Evolutionary conservation across 2,888 invertebrate genomes (phyloP).

Genomic region (Brenthis daphne): DNA sequence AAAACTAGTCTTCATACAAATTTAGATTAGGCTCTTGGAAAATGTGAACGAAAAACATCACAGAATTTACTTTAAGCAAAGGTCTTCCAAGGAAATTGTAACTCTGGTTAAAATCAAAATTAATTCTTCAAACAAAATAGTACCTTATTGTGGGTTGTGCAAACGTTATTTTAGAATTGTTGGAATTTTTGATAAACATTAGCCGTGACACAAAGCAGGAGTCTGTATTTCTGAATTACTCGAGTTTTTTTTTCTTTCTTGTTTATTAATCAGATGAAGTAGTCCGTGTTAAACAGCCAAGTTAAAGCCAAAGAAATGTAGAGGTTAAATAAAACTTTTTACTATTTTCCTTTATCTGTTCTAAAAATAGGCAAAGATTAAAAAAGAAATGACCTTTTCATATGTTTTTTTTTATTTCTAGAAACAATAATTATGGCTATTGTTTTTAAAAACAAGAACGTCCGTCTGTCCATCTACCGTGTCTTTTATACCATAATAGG

Average conservation of each 20-base stretch:
- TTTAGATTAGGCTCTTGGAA: neutral
- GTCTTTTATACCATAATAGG: no score
- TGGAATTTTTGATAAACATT: constrained; percentile 2
- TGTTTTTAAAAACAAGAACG: no score
- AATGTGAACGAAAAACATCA: neutral
- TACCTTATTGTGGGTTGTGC: neutral
- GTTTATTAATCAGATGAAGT: constrained; percentile 11
- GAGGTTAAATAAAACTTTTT: neutral
- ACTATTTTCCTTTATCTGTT: no score
- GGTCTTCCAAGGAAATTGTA: neutral
- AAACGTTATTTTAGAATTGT: neutral
- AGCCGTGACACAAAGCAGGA: constrained; percentile 11
- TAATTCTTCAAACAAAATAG: neutral
- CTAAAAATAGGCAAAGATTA: no score
- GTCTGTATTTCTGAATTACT: constrained; percentile 17
- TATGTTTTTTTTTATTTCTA: no score
- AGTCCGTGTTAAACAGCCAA: neutral
- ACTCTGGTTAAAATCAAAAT: constrained; percentile 20
- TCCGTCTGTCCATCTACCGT: no score
- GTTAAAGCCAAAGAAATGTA: neutral
- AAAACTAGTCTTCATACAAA: neutral
- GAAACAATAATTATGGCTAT: no score
- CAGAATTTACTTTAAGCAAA: constrained; percentile 5
- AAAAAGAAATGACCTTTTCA: no score
- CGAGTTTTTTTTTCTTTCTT: neutral